Evolutionary conservation across 2,888 invertebrate species (phyloP).

Genomic region (Lepetodrilus schrolli): DNA sequence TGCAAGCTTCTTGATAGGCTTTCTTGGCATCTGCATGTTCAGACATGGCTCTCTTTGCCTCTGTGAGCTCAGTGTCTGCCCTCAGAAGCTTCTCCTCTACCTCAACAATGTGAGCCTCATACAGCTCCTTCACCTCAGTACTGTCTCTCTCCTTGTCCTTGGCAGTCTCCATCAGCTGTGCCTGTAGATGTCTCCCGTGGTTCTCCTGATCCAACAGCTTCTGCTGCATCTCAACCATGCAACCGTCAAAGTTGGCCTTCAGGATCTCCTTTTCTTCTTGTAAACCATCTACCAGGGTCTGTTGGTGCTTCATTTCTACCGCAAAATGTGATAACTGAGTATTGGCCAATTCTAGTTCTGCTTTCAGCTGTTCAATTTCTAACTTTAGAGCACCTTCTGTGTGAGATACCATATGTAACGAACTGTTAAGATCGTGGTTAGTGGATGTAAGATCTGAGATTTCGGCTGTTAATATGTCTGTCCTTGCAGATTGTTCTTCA

Average conservation of each 20-base stretch:
- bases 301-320: constrained; percentile 25
- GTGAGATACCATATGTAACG: background rate
- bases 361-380: background rate
- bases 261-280: constrained; percentile 45
- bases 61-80: constrained; percentile 29
- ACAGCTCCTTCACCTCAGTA: constrained; percentile 43
- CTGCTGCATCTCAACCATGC: constrained; percentile 47
- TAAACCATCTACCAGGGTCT: constrained; percentile 19
- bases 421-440: background rate
- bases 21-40: constrained; percentile 22
- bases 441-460: background rate
- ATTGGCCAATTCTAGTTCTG: background rate
- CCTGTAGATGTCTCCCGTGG: constrained; percentile 34
- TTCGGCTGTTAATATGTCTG: background rate
- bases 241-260: constrained; percentile 45
- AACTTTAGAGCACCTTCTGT: background rate
- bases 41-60: constrained; percentile 30
- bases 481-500: background rate
- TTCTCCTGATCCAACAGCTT: constrained; percentile 36
- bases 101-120: constrained; percentile 43
- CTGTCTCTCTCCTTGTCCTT: constrained; percentile 41
- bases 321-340: background rate
- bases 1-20: constrained; percentile 34
- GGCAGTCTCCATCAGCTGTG: constrained; percentile 43
- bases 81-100: constrained; percentile 38